A percentile compares a stretch with the other conserved stretches of the same genome.
Conservation (phyloP, 92 coral and sea anemone species). For the Blastomussa wellsi region DNA sequence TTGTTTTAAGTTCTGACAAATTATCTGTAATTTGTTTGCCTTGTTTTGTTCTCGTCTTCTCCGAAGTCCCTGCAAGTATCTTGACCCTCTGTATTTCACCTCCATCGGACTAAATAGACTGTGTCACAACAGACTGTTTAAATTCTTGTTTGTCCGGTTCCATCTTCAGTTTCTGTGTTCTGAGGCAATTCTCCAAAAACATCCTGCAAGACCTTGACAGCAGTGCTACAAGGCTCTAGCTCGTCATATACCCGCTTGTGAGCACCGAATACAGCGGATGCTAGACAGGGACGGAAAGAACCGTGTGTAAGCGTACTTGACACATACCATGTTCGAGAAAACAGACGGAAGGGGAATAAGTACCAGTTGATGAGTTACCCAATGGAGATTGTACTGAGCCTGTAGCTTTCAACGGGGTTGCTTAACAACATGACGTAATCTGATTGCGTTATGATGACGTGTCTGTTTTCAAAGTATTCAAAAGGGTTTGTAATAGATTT, state of each 20-base stretch:
- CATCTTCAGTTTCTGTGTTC: background rate
- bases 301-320: background rate
- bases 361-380: background rate
- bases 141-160: background rate
- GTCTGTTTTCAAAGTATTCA: background rate
- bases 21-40: background rate
- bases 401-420: background rate
- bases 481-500: background rate
- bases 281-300: constrained; percentile 11
- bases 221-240: constrained; percentile 15
- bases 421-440: background rate
- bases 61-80: background rate
- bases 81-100: background rate
- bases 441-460: background rate
- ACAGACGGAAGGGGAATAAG: background rate
- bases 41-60: background rate
- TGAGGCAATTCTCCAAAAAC: constrained; percentile 29
- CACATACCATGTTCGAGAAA: background rate
- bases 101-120: background rate
- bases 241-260: constrained; percentile 46
- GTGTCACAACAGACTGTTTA: background rate
- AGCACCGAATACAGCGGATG: constrained; percentile 29
- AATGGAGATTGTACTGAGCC: background rate
- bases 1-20: background rate
- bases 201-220: constrained; percentile 51